Evolutionary conservation across 2,888 invertebrate species (phyloP), one percentile per base, ranked within the genome.

Genomic region (Cataglyphis livida): DNA sequence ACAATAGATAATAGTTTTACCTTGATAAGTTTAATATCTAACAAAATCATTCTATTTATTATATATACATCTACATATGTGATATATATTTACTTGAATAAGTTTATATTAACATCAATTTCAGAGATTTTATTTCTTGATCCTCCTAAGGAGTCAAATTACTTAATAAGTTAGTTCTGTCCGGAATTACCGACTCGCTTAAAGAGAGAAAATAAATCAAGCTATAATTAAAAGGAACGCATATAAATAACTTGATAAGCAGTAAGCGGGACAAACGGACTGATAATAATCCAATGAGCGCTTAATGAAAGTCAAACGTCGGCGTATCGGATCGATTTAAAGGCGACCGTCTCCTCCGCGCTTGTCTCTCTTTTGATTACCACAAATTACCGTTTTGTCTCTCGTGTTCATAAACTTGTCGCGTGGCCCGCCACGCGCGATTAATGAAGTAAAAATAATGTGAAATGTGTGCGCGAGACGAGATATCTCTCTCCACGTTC

Each of bases 361-460:
- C 59, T 73, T 9, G 44, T 21, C 44, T 38, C 15, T n/a, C n/a
- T 28, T 41, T 54, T 68, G 38, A 54, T 76, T 76, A 66, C 28
- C 12, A 10, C 59, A 68, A 76, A 76, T 66, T 76, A 66, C 66
- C 70, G 28, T 76, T 76, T 65, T 28, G 38, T 28, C 38, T 76
- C 76, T 76, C 76, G 54, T 28, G 38, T 76, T 68, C 54, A 64
- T 35, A 64, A 65, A 48, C 35, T 21, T 75, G 15, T 76, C 70
- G 32, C 44, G 28, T 59, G 68, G 75, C 59, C 57, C 28, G 44
- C 32, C 51, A 51, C 51, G 51, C 51, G 51, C 51, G 51, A 7
- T 81, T 84, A 73, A 82, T 25, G 57, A 66, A 44, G n/a, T 68
- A 84, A 82, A 78, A 78, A 75, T 68, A 74, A 71, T 15, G 78